Evolutionary conservation across 2,797 vertebrate genomes (phyloP), one percentile per base, ranked within the genome.

Genomic region (Rachycentron canadum): DNA sequence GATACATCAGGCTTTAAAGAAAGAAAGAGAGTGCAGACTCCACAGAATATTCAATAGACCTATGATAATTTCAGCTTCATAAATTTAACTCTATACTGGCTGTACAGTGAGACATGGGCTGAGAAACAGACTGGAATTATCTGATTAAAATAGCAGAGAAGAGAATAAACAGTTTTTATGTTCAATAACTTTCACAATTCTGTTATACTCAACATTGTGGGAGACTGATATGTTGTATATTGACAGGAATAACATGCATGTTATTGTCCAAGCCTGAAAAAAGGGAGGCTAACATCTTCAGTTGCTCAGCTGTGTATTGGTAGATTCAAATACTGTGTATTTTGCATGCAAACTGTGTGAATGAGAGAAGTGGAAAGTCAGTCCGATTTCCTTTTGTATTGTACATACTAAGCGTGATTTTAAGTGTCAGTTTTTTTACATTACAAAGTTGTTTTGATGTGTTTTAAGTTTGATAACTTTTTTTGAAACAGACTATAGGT

Each of bases 1-100:
- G 32, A 63, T 50, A 58, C n/a, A n/a, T 13, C 16, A 7, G 19
- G n/a, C 23, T 50, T 79, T 34, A 19, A 59, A 60, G 6, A 67
- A 41, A 23, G 4, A 3, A 7, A 30, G 43, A 73, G 21, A n/a
- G n/a, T 10, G 30, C 25, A 60, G 38, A 57, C 43, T 52, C 14
- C 2, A 30, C 53, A 47, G 17, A 30, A 59, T 52, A 12, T 30
- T 12, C 6, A 23, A 57, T 36, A 2, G 21, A 57, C 8, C 34
- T 38, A 17, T 47, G 11, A 34, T 52, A 13, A 56, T 66, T 66
- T 60, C 8, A 56, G 21, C 38, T 67, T 66, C 49, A 66, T 61
- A 50, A 66, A 55, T n/a, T 28, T 59, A 5, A 14, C 11, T n/a
- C 1, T 38, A 1, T 19, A 21, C 32, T 17, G 32, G n/a, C 19